Evolutionary conservation across 2,888 invertebrate species (phyloP).

Genomic region (Hyles lineata): DNA sequence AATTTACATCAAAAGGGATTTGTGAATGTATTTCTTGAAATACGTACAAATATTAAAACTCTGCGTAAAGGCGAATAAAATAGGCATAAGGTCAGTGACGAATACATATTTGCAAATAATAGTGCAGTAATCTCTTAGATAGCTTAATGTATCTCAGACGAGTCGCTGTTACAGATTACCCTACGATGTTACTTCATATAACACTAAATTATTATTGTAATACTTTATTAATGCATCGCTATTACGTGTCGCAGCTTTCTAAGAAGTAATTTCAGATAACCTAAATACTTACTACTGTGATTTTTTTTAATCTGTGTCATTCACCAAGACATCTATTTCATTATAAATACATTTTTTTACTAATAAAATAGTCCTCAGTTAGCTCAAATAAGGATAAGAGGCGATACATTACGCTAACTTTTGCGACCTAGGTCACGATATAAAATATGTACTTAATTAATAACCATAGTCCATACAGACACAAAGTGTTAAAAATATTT

Average conservation of each 20-base stretch:
- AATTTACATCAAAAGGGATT: not conserved
- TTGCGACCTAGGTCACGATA: not conserved
- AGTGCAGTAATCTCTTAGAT: not conserved
- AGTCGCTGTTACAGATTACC: too few relatives aligned
- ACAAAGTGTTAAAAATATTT: too few relatives aligned
- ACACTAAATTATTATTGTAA: not conserved
- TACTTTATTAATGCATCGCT: not conserved
- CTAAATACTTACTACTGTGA: slow-evolving; percentile 22
- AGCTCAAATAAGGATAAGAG: slow-evolving; percentile 49
- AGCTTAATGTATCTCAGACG: not conserved
- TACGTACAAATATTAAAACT: not conserved
- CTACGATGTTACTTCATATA: not conserved
- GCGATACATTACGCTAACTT: not conserved
- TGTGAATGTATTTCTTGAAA: not conserved
- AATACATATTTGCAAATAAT: slow-evolving; percentile 2
- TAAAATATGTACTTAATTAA: not conserved
- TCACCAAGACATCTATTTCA: slow-evolving; percentile 1
- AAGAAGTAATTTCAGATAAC: not conserved
- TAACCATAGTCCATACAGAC: too few relatives aligned
- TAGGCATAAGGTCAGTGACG: not conserved
- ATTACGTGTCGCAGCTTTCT: not conserved
- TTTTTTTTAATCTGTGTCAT: slow-evolving; percentile 9
- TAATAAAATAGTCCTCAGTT: slow-evolving; percentile 43
- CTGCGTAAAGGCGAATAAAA: not conserved
- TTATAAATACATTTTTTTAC: slow-evolving; percentile 15